Evolutionary conservation across 2,113 vertebrate genomes (phyloP).

Genomic region (Pterocles orientalis): DNA sequence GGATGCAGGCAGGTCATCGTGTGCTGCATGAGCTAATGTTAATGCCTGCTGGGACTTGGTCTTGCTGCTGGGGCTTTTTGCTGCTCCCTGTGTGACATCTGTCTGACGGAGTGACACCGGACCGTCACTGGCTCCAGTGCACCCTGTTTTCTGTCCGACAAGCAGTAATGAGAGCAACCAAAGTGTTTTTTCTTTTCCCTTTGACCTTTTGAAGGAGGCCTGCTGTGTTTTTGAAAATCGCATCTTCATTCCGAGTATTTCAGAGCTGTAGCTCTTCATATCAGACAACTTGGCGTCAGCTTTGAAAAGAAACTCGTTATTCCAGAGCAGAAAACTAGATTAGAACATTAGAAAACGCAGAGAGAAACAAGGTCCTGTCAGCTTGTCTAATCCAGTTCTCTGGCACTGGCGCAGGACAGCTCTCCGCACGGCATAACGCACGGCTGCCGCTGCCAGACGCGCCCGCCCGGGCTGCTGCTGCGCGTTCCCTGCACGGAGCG

Average conservation of each 20-base stretch:
- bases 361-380: background rate
- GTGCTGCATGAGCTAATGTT: background rate
- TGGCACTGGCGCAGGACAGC: background rate
- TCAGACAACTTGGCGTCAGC: background rate
- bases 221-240: background rate
- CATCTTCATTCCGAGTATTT: background rate
- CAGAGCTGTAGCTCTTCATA: background rate
- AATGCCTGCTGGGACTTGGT: background rate
- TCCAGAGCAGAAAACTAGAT: constrained; percentile 6
- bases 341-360: background rate
- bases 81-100: background rate
- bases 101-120: background rate
- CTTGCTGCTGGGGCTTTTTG: background rate
- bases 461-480: background rate
- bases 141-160: background rate
- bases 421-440: background rate
- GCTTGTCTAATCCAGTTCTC: background rate
- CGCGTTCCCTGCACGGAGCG: background rate
- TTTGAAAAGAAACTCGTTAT: background rate
- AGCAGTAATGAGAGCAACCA: background rate
- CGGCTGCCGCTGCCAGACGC: background rate
- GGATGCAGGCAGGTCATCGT: background rate
- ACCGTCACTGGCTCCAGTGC: background rate
- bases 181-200: background rate
- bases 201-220: background rate